Percentiles rank a stretch among this genome's conserved stretches.
Evolutionary conservation across 2,888 invertebrate genomes (phyloP).

Genomic region (Dioctria rufipes): DNA sequence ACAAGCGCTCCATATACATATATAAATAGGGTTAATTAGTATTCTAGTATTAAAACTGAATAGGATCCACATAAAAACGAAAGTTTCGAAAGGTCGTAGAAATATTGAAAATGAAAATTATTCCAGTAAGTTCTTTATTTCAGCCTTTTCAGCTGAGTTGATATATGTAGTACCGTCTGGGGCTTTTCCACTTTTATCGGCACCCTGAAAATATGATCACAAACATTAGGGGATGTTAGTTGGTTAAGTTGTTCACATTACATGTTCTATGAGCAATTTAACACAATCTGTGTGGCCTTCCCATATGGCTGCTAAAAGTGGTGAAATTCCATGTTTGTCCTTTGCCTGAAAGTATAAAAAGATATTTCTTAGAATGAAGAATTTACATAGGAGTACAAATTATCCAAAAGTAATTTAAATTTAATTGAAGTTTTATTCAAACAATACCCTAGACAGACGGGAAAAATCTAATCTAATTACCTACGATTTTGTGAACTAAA

Average conservation of each 20-base stretch:
- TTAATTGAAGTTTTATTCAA: no score
- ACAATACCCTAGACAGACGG: no score
- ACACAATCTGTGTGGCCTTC: constrained; percentile 96
- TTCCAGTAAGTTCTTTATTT: constrained; percentile 84
- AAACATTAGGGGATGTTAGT: background rate
- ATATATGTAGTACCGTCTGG: constrained; percentile 91
- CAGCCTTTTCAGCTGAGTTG: constrained; percentile 92
- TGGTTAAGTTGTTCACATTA: constrained; percentile 71
- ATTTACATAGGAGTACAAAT: no score
- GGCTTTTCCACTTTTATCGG: constrained; percentile 84
- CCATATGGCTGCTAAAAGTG: constrained; percentile 95
- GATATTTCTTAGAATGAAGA: no score
- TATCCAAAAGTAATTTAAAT: no score
- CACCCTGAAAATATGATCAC: constrained; percentile 76
- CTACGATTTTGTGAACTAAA: no score
- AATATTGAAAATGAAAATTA: constrained; percentile 39
- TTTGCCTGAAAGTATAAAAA: constrained; percentile 77
- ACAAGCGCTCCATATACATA: no score
- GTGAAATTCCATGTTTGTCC: constrained; percentile 96
- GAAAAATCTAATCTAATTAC: no score
- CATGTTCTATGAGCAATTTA: constrained; percentile 87
- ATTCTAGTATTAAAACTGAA: no score
- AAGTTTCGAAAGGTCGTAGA: no score
- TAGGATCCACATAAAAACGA: no score
- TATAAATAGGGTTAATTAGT: no score